A percentile compares a stretch with the other conserved stretches of the same genome.
Evolutionary conservation across 1,140 invertebrate genomes (phyloP).

Genomic region (Dendrolimus kikuchii): DNA sequence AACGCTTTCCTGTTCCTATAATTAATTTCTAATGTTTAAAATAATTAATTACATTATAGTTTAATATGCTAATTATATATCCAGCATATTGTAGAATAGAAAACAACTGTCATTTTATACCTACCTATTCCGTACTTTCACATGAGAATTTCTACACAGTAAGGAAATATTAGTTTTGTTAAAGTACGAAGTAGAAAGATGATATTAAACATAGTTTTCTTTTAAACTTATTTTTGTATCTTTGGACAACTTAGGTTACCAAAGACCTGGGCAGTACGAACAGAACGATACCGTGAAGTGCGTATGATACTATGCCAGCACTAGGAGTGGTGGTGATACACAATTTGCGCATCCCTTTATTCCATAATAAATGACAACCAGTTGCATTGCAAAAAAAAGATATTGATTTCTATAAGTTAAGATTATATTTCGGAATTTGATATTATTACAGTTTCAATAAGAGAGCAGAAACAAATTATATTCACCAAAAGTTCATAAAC

Average conservation of each 20-base stretch:
- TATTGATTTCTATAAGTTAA: constrained; percentile 44
- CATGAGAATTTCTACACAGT: too few relatives aligned
- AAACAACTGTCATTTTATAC: too few relatives aligned
- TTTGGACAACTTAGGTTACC: too few relatives aligned
- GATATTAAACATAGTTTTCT: too few relatives aligned
- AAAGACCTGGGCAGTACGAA: constrained; percentile 2
- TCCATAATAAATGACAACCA: constrained; percentile 61
- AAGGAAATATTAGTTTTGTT: too few relatives aligned
- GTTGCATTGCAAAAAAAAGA: constrained; percentile 52
- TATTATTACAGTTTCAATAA: constrained; percentile 10
- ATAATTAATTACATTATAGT: too few relatives aligned
- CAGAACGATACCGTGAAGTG: constrained; percentile 3
- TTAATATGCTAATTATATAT: too few relatives aligned
- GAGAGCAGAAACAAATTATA: constrained; percentile 2
- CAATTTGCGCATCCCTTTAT: constrained; percentile 18
- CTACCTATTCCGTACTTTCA: too few relatives aligned
- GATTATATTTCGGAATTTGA: constrained; percentile 4
- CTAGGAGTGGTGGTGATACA: constrained; percentile 17
- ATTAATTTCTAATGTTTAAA: neutral
- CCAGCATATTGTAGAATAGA: too few relatives aligned
- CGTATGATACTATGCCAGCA: constrained; percentile 14
- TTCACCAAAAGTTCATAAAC: neutral
- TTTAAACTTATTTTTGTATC: too few relatives aligned
- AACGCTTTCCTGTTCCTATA: constrained; percentile 1
- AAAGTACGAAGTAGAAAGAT: too few relatives aligned